Evolutionary conservation across 2,113 vertebrate genomes (phyloP), one percentile per base, ranked within the genome.

Genomic region (Peucedramus taeniatus): DNA sequence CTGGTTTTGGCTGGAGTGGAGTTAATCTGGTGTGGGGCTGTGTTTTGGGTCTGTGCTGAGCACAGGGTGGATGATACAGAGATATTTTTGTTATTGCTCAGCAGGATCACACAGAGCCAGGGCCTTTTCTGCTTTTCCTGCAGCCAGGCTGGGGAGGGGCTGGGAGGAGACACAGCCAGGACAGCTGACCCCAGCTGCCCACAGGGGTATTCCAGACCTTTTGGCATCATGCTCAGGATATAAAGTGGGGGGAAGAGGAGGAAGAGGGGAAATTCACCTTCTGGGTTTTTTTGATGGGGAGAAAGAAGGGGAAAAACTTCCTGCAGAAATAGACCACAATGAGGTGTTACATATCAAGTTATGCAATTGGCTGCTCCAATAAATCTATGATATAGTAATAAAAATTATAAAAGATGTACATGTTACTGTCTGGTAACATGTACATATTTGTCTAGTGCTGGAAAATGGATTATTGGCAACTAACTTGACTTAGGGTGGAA

Each of bases 191-290:
- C 35, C 40, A 45, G 1, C 3, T 39, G 81, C 39, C 18, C 69
- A 40, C n/a, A 65, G 15, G 23, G 24, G 40, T 26, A 2, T 8
- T 40, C 16, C 60, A n/a, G 19, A n/a, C 6, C 2, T 35, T 17
- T 7, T 16, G 16, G 26, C 19, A 50, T 42, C 51, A 21, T 26
- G 31, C 10, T 59, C 44, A 9, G 26, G 6, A 24, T 26, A 35
- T 11, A 6, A 50, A 49, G 4, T 21, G 27, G 1, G 3, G 7
- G 7, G 10, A n/a, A 45, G 35, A 47, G 5, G 19, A 56, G 3
- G 59, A 75, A 30, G 15, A 49, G 35, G 20, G 8, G 4, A 20
- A 35, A 31, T 50, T 9, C 26, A 42, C 47, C 14, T 33, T 60
- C 31, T 26, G 12, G 57, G 33, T 68, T 35, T n/a, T 61, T 2